A percentile compares a stretch with the other conserved stretches of the same genome.
phyloP scores from a whole-genome alignment of 1,140 invertebrate genomes.

The Drosophila sp. region DNA sequence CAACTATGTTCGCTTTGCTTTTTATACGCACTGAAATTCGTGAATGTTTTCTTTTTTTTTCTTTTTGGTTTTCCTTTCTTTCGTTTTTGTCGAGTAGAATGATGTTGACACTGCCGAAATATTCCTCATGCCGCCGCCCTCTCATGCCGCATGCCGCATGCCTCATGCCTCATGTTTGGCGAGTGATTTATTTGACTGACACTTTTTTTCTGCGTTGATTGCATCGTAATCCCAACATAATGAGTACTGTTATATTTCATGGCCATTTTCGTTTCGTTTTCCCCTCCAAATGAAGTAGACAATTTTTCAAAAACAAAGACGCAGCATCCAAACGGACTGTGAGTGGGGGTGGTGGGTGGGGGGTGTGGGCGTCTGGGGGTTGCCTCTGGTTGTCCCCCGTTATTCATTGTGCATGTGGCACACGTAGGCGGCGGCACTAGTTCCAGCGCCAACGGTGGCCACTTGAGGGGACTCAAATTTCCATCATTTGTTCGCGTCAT shows the following conservation, averaged over 20 bases:
- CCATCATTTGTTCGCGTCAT: slow-evolving; percentile 70
- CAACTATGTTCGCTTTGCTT: slow-evolving; percentile 66
- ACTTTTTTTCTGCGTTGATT: slow-evolving; percentile 82
- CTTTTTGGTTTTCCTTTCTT: not conserved
- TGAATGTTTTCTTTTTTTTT: too few relatives aligned
- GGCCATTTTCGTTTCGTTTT: slow-evolving; percentile 75
- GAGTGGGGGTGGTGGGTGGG: not conserved
- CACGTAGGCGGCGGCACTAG: slow-evolving; percentile 59
- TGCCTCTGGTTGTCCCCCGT: not conserved
- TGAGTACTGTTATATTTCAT: slow-evolving; percentile 83
- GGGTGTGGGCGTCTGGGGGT: not conserved
- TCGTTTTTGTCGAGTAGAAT: slow-evolving; percentile 16
- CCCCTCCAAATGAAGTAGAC: slow-evolving; percentile 76
- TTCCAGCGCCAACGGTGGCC: slow-evolving; percentile 28
- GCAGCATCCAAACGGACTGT: slow-evolving; percentile 27
- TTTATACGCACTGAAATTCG: slow-evolving; percentile 17
- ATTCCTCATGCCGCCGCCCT: slow-evolving; percentile 22
- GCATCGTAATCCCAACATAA: slow-evolving; percentile 82
- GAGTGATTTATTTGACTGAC: slow-evolving; percentile 82
- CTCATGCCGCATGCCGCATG: not conserved
- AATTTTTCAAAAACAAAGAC: slow-evolving; percentile 80
- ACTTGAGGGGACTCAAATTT: slow-evolving; percentile 74
- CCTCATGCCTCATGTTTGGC: slow-evolving; percentile 70
- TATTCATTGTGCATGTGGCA: slow-evolving; percentile 73
- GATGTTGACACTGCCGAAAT: slow-evolving; percentile 75